Percentiles rank a stretch among this genome's conserved stretches.
Evolutionary conservation across 2,888 invertebrate species (phyloP).

Genomic region (Seladonia tumulorum): DNA sequence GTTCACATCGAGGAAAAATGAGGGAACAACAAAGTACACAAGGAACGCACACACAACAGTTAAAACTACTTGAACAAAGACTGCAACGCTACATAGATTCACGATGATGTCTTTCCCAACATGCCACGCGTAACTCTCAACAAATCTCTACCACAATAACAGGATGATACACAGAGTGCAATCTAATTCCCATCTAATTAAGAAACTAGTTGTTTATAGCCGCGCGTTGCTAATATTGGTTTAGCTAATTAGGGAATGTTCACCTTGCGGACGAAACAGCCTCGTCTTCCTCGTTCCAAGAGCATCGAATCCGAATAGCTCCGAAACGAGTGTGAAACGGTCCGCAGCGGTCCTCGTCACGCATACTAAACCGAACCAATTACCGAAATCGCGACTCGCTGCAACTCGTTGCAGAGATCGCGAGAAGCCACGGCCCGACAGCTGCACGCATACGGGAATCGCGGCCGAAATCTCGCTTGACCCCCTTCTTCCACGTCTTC

Average conservation of each 20-base stretch:
- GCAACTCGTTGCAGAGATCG: not conserved
- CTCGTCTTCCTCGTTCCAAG: not conserved
- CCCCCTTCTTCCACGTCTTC: conserved; percentile 56
- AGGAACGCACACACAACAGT: too few species aligned
- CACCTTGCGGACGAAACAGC: not conserved
- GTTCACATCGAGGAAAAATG: too few species aligned
- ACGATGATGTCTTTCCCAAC: conserved; percentile 11
- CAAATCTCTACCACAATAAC: too few species aligned
- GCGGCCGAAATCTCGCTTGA: conserved; percentile 62
- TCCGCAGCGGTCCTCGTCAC: conserved; percentile 7
- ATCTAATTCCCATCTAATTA: not conserved
- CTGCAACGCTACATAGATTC: too few species aligned
- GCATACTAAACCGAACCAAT: conserved; percentile 40
- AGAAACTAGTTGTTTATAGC: not conserved
- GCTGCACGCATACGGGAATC: conserved; percentile 65
- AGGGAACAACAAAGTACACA: too few species aligned
- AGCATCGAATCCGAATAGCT: not conserved
- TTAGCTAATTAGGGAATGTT: not conserved
- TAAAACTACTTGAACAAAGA: too few species aligned
- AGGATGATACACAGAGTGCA: not conserved
- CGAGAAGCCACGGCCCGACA: conserved; percentile 42
- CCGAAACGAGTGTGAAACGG: not conserved
- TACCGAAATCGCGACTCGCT: conserved; percentile 42
- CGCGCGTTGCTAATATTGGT: not conserved
- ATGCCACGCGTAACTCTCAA: conserved; percentile 19